Percentiles rank a stretch among this genome's conserved stretches.
Conservation (phyloP, 92 coral and sea anemone genomes). For the Palythoa grandis region DNA sequence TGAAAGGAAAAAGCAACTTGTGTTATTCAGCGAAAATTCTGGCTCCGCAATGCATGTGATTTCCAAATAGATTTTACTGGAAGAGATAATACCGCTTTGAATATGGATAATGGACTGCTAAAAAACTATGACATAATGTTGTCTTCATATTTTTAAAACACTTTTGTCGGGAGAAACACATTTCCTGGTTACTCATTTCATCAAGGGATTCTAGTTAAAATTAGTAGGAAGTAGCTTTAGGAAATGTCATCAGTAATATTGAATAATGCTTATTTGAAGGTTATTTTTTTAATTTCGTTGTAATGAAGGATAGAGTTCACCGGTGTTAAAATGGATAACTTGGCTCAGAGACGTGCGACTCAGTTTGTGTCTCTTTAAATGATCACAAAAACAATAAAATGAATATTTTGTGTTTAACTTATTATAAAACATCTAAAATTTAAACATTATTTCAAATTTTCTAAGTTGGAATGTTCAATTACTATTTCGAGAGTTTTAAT, state of each 20-base stretch:
- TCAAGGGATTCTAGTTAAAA: not conserved
- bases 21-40: not conserved
- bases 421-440: too few species aligned
- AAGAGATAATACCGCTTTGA: constrained; percentile 27
- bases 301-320: not conserved
- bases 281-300: not conserved
- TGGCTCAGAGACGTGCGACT: not conserved
- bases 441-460: too few species aligned
- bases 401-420: not conserved
- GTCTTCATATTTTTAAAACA: not conserved
- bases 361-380: not conserved
- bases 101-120: constrained; percentile 17
- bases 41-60: not conserved
- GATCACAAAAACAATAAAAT: not conserved
- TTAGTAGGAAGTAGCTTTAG: not conserved
- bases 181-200: constrained; percentile 22
- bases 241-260: not conserved
- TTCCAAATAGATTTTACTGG: not conserved
- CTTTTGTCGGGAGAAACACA: constrained; percentile 8
- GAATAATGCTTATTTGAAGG: not conserved
- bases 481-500: too few species aligned
- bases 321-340: not conserved
- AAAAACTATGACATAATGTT: constrained; percentile 3
- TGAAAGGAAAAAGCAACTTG: not conserved
- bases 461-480: too few species aligned